Evolutionary conservation across 2,888 invertebrate genomes (phyloP), one percentile per base, ranked within the genome.

Genomic region (Steromphala cineraria): DNA sequence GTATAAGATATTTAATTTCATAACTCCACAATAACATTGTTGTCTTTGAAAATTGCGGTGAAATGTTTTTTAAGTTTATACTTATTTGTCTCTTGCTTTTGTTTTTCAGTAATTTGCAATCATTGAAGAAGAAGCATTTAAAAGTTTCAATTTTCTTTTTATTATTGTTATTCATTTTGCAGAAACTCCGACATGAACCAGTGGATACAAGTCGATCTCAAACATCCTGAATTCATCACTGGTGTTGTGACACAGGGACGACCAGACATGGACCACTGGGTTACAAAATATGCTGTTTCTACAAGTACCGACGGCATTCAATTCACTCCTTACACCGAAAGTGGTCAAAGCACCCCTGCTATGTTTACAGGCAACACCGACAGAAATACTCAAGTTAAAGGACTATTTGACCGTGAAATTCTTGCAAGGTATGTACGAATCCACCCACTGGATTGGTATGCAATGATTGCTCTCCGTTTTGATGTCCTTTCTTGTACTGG

Each of bases 371-470:
- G 82, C 53, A 87, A 86, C 79, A 53, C 21, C n/a, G 86, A 87
- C 79, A 74, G 78, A 53, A 78, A 80, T 53, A 83, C 84, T 0
- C 67, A 71, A 15, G 83, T 83, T 15, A 79, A 40, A n/a, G 67
- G 55, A 5, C 81, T 87, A 76, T 88, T 91, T 78, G 88, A 87
- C 80, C 80, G 86, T 67, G 88, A 88, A 78, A 83, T 91, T 19
- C 81, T 82, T n/a, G 87, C 89, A 2, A 81, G 84, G 7, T 88
- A 79, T 82, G 86, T 91, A 5, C 81, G 89, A 31, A 85, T 91
- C 8, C 79, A 88, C 19, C 91, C 91, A 1, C 67, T 85, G n/a
- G 84, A 86, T 52, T 91, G 89, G 88, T 78, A 88, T 53, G 79
- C 80, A 17, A 83, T 77, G 40, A 87, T 90, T 71, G 89, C 89